phyloP scores from a whole-genome alignment of 2,113 vertebrate genomes.

The Corydoras maculifer region DNA sequence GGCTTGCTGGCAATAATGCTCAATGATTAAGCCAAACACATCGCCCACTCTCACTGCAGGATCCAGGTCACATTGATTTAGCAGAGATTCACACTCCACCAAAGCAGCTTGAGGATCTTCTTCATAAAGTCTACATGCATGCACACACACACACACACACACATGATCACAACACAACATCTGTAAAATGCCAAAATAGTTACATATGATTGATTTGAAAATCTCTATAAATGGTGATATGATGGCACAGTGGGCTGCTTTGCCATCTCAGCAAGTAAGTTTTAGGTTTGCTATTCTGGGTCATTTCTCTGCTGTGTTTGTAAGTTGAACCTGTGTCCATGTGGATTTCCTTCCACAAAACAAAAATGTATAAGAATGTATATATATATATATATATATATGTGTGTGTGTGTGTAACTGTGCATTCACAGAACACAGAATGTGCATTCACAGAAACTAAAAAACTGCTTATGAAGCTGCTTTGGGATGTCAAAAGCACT shows the following conservation, averaged over 20 bases:
- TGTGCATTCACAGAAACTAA: too few relatives aligned
- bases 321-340: not conserved
- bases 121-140: slow-evolving; percentile 65
- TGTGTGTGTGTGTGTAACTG: not conserved
- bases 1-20: slow-evolving; percentile 69
- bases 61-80: slow-evolving; percentile 78
- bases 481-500: too few relatives aligned
- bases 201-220: too few relatives aligned
- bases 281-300: too few relatives aligned
- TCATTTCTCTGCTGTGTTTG: not conserved
- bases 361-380: too few relatives aligned
- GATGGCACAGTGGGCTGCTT: too few relatives aligned
- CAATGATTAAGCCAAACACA: slow-evolving; percentile 75
- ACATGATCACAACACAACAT: slow-evolving; percentile 6
- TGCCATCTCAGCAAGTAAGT: too few relatives aligned
- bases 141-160: slow-evolving; percentile 3
- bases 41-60: slow-evolving; percentile 73
- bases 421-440: too few relatives aligned
- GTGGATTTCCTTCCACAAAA: not conserved
- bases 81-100: slow-evolving; percentile 75
- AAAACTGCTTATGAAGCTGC: too few relatives aligned
- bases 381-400: not conserved
- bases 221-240: too few relatives aligned
- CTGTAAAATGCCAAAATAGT: not conserved
- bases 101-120: slow-evolving; percentile 77